Evolutionary conservation across 2,113 vertebrate species (phyloP).

Genomic region (Protomyctophum bolini): DNA sequence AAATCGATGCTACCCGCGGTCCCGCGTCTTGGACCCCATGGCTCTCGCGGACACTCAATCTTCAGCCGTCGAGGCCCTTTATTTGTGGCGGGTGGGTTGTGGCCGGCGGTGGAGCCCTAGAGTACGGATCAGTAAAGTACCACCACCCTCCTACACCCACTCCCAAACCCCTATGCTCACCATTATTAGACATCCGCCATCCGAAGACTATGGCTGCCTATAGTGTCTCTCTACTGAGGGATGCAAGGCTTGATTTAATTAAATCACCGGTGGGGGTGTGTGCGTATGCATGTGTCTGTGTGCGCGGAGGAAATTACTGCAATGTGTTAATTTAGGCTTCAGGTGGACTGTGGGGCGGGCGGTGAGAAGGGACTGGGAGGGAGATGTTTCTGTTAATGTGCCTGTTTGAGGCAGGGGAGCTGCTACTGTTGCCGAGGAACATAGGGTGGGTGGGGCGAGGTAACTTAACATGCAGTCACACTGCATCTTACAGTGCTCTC

Average conservation of each 20-base stretch:
- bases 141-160: conserved; percentile 3
- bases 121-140: conserved; percentile 16
- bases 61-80: conserved; percentile 77
- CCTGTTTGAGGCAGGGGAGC: no score
- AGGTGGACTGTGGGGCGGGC: conserved; percentile 61
- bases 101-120: conserved; percentile 67
- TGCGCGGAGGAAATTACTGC: conserved; percentile 57
- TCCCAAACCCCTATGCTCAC: neutral
- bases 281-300: neutral
- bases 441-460: no score
- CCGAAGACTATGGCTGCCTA: conserved; percentile 60
- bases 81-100: conserved; percentile 82
- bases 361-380: conserved; percentile 34
- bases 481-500: no score
- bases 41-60: conserved; percentile 92
- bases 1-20: conserved; percentile 92
- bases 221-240: conserved; percentile 72
- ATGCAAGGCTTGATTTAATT: conserved; percentile 71
- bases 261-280: conserved; percentile 63
- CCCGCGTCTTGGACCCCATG: conserved; percentile 84
- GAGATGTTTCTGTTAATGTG: no score
- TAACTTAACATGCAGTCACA: no score
- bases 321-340: conserved; percentile 72
- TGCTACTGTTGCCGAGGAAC: no score
- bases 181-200: conserved; percentile 69